phyloP scores from a whole-genome alignment of 2,888 invertebrate species.

The Drosophila ezoana region DNA sequence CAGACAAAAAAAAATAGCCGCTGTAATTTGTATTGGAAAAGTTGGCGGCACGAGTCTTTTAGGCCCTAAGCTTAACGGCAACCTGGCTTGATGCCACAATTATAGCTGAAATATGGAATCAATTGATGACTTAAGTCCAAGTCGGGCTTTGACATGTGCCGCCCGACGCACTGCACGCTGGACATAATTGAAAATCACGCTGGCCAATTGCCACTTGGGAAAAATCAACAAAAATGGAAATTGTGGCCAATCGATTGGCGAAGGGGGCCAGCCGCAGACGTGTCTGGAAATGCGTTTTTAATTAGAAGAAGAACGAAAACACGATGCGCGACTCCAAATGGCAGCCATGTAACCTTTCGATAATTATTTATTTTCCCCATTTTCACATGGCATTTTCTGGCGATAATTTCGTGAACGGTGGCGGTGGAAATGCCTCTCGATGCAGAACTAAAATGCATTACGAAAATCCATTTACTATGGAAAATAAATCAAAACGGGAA shows the following conservation, averaged over 20 bases:
- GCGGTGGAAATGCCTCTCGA: constrained; percentile 36
- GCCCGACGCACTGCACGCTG: constrained; percentile 29
- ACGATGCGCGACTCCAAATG: constrained; percentile 21
- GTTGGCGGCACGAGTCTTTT: constrained; percentile 63
- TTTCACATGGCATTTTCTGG: constrained; percentile 62
- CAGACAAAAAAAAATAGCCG: constrained; percentile 7
- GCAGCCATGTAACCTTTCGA: constrained; percentile 54
- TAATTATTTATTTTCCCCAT: constrained; percentile 75
- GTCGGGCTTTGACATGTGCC: constrained; percentile 70
- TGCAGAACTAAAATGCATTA: constrained; percentile 80
- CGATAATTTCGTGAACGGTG: constrained; percentile 62
- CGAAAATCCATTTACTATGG: constrained; percentile 77
- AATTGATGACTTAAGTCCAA: constrained; percentile 24
- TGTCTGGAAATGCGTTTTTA: constrained; percentile 62
- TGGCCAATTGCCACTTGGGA: constrained; percentile 72
- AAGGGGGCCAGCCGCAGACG: constrained; percentile 8
- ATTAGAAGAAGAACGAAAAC: constrained; percentile 60
- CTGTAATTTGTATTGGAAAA: constrained; percentile 50
- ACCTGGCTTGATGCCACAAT: constrained; percentile 64
- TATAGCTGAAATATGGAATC: constrained; percentile 43
- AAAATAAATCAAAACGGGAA: constrained; percentile 77
- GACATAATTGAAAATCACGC: constrained; percentile 77
- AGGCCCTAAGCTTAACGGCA: constrained; percentile 65
- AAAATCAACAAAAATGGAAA: constrained; percentile 78
- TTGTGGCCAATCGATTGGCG: constrained; percentile 77